Evolutionary conservation across 2,797 vertebrate species (phyloP), one percentile per base, ranked within the genome.

Genomic region (Gadopsis bispinosus): DNA sequence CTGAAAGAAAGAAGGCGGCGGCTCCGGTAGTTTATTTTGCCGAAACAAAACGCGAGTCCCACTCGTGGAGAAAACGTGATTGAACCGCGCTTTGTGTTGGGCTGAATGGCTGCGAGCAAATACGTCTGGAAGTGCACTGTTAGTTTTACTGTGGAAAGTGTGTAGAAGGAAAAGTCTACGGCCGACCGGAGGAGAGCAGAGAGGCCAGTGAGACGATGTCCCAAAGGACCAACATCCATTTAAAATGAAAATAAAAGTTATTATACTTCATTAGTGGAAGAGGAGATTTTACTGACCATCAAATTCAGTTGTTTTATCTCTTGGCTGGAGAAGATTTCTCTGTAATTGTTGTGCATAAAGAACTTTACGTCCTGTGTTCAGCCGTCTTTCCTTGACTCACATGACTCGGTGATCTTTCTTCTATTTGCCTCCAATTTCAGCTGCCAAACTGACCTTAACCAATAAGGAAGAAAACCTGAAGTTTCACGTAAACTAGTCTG

Each of bases 11-110:
- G 79, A 68, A 75, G 84, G 59, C 81, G 79, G 80, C 66, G 50
- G 80, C 86, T 81, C 73, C 78, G 82, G 64, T 89, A 84, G 89
- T 91, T 92, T 85, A 86, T 92, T 89, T 92, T 62, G 81, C 85
- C 11, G 4, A 69, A 70, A 90, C 87, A 89, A 91, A 92, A 84
- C 62, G 14, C 9, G 16, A 77, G 81, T 70, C 69, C 79, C 77
- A 76, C 80, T 84, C 14, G 60, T 72, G 64, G 76, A 85, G 58
- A 35, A 47, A 70, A 58, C 26, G 80, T 84, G 88, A 90, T 75
- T 86, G 87, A 91, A 77, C 29, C 8, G 60, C 0, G 62, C 79
- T 90, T 91, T 90, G 89, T 90, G 80, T 56, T 0, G 2, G 1
- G 37, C 48, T 88, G 80, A 91, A 83, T 75, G 72, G 74, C 50